These are phyloP conservation scores for Ctenomys sociabilis DNA, from an alignment of 2,113 vertebrate genomes.

Conservation along the genomic window DNA sequence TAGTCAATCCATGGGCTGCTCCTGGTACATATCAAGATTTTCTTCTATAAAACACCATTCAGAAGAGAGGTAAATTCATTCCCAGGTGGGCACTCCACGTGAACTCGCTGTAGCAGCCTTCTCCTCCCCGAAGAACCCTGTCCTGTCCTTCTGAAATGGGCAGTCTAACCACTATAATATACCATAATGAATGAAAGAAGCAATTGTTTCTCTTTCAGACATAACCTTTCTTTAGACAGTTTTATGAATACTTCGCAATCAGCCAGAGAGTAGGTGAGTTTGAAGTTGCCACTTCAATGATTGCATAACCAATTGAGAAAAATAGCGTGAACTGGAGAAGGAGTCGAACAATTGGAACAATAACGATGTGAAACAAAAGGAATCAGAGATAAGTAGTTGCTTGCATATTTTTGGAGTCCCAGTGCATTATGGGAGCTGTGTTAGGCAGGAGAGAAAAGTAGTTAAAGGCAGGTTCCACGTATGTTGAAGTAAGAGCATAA, in stretches of 20 bases:
- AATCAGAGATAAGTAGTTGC: conserved; percentile 18
- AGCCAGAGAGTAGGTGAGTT: conserved; percentile 61
- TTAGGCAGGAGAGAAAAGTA: background rate
- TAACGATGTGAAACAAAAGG: conserved; percentile 49
- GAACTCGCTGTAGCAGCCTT: background rate
- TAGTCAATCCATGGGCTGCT: background rate
- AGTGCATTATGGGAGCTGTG: conserved; percentile 31
- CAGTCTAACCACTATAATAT: conserved; percentile 64
- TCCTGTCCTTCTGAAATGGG: background rate
- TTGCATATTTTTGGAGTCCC: conserved; percentile 52
- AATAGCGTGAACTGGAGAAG: background rate
- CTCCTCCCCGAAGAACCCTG: background rate
- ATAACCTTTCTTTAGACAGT: conserved; percentile 65
- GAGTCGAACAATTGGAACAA: conserved; percentile 46
- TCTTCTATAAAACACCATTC: background rate
- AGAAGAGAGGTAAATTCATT: background rate
- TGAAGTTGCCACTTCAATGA: conserved; percentile 66
- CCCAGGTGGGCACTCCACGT: background rate
- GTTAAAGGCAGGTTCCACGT: background rate
- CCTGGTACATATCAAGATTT: background rate
- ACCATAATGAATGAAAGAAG: conserved; percentile 70
- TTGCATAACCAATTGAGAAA: conserved; percentile 74
- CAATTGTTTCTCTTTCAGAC: conserved; percentile 61
- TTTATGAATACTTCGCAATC: conserved; percentile 64
- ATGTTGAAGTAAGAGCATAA: background rate